These are phyloP conservation scores for Tuta absoluta DNA, from an alignment of 2,888 invertebrate genomes.

Conservation along the genomic window DNA sequence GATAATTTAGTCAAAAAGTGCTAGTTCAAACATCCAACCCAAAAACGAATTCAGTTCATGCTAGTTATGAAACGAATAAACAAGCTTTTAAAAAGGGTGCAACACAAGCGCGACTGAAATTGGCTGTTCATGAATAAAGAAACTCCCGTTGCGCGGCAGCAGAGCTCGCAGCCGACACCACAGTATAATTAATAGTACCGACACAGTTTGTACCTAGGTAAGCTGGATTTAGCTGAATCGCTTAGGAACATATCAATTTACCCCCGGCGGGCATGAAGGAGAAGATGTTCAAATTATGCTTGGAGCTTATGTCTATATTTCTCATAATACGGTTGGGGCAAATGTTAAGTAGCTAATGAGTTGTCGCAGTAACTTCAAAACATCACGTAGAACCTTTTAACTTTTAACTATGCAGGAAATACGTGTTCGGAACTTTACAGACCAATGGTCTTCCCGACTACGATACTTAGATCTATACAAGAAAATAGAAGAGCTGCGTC, in stretches of 20 bases:
- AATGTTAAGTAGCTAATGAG: background rate
- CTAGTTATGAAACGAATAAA: background rate
- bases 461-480: background rate
- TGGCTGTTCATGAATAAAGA: conserved; percentile 13
- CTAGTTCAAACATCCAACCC: background rate
- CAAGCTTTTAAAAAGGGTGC: background rate
- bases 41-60: background rate
- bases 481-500: background rate
- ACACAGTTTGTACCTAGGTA: background rate
- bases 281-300: no score
- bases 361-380: background rate
- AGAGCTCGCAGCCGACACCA: no score
- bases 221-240: background rate
- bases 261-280: no score
- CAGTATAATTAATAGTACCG: no score
- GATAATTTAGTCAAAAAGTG: background rate
- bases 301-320: background rate
- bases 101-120: conserved; percentile 11
- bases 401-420: background rate
- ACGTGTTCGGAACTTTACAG: background rate
- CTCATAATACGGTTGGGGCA: background rate
- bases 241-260: no score
- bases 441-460: background rate
- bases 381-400: background rate
- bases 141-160: conserved; percentile 1